Evolutionary conservation across 2,113 vertebrate species (phyloP).

Genomic region (Coryphaenoides rupestris): DNA sequence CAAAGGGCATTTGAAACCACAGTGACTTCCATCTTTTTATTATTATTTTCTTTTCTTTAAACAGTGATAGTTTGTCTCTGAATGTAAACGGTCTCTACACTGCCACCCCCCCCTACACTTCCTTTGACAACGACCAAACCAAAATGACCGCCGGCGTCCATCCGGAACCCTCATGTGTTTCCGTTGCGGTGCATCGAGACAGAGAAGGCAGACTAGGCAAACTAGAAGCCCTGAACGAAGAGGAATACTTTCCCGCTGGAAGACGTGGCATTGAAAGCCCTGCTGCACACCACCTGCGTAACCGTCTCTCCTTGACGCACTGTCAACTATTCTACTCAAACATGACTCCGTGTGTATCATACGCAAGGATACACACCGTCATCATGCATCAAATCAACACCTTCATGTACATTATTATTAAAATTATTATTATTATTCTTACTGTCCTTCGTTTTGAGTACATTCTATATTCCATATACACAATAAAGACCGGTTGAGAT

Average conservation of each 20-base stretch:
- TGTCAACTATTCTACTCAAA: no score
- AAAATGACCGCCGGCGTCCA: slow-evolving; percentile 6
- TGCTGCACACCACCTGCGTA: neutral
- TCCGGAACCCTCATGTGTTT: neutral
- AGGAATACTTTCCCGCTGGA: slow-evolving; percentile 1
- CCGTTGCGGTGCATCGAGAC: slow-evolving; percentile 6
- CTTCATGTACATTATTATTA: no score
- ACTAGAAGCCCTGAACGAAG: slow-evolving; percentile 18
- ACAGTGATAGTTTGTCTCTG: slow-evolving; percentile 33
- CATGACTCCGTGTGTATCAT: slow-evolving; percentile 3
- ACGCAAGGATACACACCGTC: no score
- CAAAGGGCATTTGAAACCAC: neutral
- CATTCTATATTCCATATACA: neutral
- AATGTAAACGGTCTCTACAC: slow-evolving; percentile 25
- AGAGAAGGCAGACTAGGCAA: slow-evolving; percentile 43
- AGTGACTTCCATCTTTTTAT: slow-evolving; percentile 19
- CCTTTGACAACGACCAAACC: neutral
- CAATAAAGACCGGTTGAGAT: slow-evolving; percentile 9
- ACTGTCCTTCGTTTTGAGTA: neutral
- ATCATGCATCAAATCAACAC: neutral
- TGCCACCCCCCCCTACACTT: neutral
- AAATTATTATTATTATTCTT: no score
- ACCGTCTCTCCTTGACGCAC: no score
- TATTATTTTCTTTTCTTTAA: no score
- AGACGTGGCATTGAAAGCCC: slow-evolving; percentile 14